These are phyloP conservation scores for Cochlearius cochlearius DNA, from an alignment of 2,113 vertebrate genomes.

Conservation along the genomic window DNA sequence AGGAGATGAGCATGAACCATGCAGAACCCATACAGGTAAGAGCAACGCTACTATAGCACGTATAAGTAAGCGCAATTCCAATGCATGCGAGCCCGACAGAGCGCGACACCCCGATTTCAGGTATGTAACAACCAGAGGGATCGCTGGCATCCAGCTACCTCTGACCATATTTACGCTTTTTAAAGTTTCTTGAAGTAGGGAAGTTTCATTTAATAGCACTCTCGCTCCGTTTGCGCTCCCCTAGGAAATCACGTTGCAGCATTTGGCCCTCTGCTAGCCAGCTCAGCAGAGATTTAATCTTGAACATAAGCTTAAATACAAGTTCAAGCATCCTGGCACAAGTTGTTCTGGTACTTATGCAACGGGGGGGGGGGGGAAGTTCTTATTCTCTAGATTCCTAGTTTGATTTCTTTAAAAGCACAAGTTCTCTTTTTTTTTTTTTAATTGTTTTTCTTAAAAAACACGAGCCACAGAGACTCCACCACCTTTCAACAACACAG, in stretches of 20 bases:
- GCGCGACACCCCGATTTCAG: neutral
- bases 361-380: rapidly evolving
- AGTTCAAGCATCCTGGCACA: neutral
- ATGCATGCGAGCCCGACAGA: rapidly evolving
- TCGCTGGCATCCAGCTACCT: too few relatives aligned
- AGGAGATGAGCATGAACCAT: neutral
- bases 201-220: neutral
- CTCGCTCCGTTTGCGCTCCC: neutral
- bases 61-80: rapidly evolving
- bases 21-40: neutral
- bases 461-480: neutral
- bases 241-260: neutral
- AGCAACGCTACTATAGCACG: neutral
- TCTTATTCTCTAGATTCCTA: neutral
- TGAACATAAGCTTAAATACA: neutral
- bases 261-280: neutral
- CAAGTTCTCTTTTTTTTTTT: too few relatives aligned
- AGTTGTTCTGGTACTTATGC: rapidly evolving
- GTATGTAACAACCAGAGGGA: rapidly evolving
- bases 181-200: too few relatives aligned
- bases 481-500: neutral
- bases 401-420: neutral
- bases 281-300: neutral
- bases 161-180: neutral
- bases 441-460: neutral